These are phyloP conservation scores for Psittacula derbiana DNA, from an alignment of 2,797 vertebrate species.

Conservation along the genomic window DNA sequence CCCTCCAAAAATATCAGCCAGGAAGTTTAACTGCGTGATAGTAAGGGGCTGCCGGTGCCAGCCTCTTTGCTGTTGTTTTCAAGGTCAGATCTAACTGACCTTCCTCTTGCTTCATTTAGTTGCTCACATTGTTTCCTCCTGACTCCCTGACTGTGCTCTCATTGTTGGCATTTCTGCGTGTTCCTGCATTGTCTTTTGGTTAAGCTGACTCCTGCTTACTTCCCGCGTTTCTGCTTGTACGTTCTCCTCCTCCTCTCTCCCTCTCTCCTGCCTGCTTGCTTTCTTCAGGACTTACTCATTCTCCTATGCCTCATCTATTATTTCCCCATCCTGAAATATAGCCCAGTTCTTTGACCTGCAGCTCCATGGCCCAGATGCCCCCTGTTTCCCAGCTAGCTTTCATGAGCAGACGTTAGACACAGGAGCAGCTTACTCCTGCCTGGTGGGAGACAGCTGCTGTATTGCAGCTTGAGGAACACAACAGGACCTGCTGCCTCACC, in stretches of 20 bases:
- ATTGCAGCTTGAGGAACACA: not conserved
- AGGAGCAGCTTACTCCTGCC: not conserved
- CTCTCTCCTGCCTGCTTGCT: not conserved
- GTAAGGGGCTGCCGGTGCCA: not conserved
- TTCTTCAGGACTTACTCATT: not conserved
- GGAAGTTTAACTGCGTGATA: not conserved
- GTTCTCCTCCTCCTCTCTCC: not conserved
- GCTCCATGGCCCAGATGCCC: not conserved
- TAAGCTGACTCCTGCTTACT: not conserved
- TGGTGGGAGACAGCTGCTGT: not conserved
- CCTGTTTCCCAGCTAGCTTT: not conserved
- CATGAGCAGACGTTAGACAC: not conserved
- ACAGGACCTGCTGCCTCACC: not conserved
- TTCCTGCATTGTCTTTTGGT: not conserved
- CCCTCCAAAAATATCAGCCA: conserved; percentile 10
- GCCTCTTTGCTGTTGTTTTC: not conserved
- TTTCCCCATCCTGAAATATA: not conserved
- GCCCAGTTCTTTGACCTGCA: not conserved
- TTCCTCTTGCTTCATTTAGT: not conserved
- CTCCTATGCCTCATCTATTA: not conserved
- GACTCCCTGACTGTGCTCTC: not conserved
- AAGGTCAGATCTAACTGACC: not conserved
- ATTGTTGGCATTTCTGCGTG: not conserved
- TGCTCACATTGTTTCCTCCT: not conserved
- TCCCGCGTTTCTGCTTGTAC: not conserved